These are phyloP conservation scores for Macrosteles quadrilineatus DNA, from an alignment of 1,140 invertebrate species.

Conservation along the genomic window DNA sequence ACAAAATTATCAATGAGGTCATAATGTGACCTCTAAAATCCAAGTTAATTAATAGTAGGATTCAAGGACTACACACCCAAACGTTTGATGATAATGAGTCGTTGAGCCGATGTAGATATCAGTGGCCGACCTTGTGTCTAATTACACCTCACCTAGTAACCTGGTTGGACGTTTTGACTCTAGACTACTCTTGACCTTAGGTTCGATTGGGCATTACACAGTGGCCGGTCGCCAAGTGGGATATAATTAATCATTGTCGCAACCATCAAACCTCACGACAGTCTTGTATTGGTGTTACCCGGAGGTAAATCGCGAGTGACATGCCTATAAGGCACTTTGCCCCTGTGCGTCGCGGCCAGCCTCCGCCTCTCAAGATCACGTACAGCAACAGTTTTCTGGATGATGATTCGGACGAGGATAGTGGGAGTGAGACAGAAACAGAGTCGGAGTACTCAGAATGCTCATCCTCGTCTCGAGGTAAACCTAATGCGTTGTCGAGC, in stretches of 20 bases:
- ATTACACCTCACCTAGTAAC: background rate
- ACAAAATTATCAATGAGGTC: no score
- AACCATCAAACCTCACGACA: background rate
- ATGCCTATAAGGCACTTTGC: conserved; percentile 18
- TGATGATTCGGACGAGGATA: background rate
- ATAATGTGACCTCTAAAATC: no score
- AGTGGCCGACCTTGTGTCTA: conserved; percentile 21
- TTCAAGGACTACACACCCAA: no score
- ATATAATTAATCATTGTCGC: conserved; percentile 23
- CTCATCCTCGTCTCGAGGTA: background rate
- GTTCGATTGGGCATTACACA: conserved; percentile 8
- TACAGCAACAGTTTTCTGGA: conserved; percentile 16
- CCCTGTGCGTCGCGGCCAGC: background rate
- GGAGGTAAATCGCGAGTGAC: background rate
- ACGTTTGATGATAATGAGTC: no score
- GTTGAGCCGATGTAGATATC: no score
- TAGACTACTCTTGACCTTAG: background rate
- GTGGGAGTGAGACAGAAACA: background rate
- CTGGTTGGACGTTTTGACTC: background rate
- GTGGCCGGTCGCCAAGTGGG: background rate
- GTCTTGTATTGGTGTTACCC: background rate
- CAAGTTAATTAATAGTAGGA: no score
- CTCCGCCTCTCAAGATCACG: conserved; percentile 1
- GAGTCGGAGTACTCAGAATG: background rate
- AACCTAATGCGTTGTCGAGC: no score